Evolutionary conservation across 2,797 vertebrate genomes (phyloP), one percentile per base, ranked within the genome.

Genomic region (Syncerus caffer): DNA sequence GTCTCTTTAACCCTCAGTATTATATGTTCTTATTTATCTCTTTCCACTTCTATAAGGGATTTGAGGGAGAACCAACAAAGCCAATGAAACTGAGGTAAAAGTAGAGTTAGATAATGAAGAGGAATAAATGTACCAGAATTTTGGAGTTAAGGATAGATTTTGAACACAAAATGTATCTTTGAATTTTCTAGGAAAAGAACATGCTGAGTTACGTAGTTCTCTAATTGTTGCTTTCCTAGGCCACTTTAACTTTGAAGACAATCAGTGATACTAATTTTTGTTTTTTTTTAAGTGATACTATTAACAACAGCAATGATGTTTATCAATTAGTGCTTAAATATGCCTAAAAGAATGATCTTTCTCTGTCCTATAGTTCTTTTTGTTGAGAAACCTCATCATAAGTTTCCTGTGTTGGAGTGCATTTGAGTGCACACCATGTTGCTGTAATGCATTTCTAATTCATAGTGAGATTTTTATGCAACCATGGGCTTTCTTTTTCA

Each of bases 51-150:
- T 60, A 71, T 83, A 94, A 79, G 79, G n/a, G 50, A n/a, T 95
- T 83, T 95, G 62, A 96, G 57, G 17, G 58, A 50, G 6, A 97
- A 42, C 25, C 17, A 47, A 23, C 82, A 92, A 95, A 97, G 16
- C 7, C 51, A 91, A 6, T 79, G 38, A 91, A 89, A 88, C 84
- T 90, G 76, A 79, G 25, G 23, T 82, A 96, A 76, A 85, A 80
- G 79, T 74, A 93, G 53, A 87, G 31, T 80, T 93, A 83, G 38
- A 17, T 92, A 84, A 47, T 80, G 51, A 95, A 90, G 64, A 96
- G 31, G 19, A 10, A 87, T 89, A 92, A 91, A 67, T 90, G 4
- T 84, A 71, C 13, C 14, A 34, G 57, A 82, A 57, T 51, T 27
- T 58, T 74, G 86, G 62, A 45, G 27, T 80, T 91, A 85, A 85